A percentile compares a stretch with the other conserved stretches of the same genome.
phyloP scores from a whole-genome alignment of 1,140 invertebrate genomes.

The Zaprionus ghesquierei region DNA sequence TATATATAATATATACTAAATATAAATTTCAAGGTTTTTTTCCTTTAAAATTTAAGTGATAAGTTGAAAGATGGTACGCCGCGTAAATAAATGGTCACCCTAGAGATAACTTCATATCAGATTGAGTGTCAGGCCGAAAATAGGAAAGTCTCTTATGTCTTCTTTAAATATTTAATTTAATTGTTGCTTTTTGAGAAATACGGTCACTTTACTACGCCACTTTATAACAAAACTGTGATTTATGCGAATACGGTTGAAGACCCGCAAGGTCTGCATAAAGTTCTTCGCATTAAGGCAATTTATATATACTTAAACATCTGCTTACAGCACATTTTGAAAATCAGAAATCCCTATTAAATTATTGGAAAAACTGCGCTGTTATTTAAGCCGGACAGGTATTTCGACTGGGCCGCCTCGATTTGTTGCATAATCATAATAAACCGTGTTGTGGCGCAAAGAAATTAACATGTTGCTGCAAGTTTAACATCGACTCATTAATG shows the following conservation, averaged over 20 bases:
- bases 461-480: constrained; percentile 65
- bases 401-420: constrained; percentile 47
- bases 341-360: neutral
- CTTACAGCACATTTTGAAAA: too few species aligned
- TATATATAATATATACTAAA: too few species aligned
- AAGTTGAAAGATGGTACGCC: neutral
- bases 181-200: neutral
- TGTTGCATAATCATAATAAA: constrained; percentile 69
- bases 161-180: too few species aligned
- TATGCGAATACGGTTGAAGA: neutral
- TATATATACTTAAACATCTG: too few species aligned
- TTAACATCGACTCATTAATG: constrained; percentile 50
- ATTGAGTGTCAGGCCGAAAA: neutral
- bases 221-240: too few species aligned
- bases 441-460: constrained; percentile 54
- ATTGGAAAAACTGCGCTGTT: neutral
- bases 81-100: neutral
- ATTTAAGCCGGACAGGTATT: neutral
- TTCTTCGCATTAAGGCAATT: neutral
- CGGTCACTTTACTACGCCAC: neutral
- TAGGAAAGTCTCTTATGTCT: too few species aligned
- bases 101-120: neutral
- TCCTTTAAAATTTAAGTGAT: too few species aligned
- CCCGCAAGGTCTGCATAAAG: neutral
- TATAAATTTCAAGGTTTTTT: too few species aligned